These are phyloP conservation scores for Ophioninae sp. DNA, from an alignment of 2,888 invertebrate species.

Conservation along the genomic window DNA sequence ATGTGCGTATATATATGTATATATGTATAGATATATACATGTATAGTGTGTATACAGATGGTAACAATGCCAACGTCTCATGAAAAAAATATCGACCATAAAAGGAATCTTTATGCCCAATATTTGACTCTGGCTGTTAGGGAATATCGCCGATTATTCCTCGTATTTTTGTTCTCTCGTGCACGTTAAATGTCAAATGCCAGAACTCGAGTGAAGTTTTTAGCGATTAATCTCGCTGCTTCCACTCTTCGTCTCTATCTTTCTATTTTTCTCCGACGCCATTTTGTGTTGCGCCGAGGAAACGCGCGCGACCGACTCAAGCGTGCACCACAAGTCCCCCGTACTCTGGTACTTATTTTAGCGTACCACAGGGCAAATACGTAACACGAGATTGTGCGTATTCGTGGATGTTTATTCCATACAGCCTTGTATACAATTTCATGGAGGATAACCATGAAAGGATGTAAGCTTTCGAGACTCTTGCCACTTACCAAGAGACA, in stretches of 20 bases:
- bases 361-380: conserved; percentile 6
- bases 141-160: conserved; percentile 14
- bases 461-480: conserved; percentile 69
- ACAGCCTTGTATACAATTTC: conserved; percentile 72
- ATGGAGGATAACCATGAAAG: conserved; percentile 72
- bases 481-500: conserved; percentile 80
- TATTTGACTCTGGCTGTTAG: conserved; percentile 4
- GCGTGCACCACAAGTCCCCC: background rate
- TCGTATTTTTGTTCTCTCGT: background rate
- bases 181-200: background rate
- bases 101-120: conserved; percentile 14
- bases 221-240: conserved; percentile 15
- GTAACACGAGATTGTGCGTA: conserved; percentile 2
- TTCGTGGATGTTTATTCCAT: conserved; percentile 40
- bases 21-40: conserved; percentile 31
- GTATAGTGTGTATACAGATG: background rate
- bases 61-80: conserved; percentile 24
- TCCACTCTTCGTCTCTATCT: conserved; percentile 20
- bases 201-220: conserved; percentile 8
- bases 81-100: conserved; percentile 22
- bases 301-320: conserved; percentile 24
- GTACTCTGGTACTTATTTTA: background rate
- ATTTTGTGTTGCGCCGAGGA: conserved; percentile 52
- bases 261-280: conserved; percentile 37
- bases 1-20: background rate